phyloP scores from a whole-genome alignment of 2,888 invertebrate species.

The Carpatolechia fugitivella region DNA sequence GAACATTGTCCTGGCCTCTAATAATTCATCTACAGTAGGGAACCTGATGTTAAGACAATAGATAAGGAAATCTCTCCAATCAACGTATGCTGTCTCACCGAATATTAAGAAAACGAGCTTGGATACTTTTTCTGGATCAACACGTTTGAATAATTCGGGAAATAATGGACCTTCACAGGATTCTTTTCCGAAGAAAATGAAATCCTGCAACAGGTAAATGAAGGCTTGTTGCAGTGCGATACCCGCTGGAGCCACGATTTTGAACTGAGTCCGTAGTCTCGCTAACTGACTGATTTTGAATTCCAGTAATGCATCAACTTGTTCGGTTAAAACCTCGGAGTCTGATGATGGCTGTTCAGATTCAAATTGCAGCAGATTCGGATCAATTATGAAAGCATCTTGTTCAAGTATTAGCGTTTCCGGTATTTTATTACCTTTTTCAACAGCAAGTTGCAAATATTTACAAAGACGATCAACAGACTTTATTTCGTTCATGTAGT shows the following conservation, averaged over 20 bases:
- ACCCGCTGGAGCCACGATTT: slow-evolving; percentile 65
- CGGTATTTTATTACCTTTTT: slow-evolving; percentile 65
- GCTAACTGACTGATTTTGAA: slow-evolving; percentile 62
- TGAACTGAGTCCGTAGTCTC: slow-evolving; percentile 53
- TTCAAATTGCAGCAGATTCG: slow-evolving; percentile 60
- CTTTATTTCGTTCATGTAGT: slow-evolving; percentile 64
- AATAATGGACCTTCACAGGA: slow-evolving; percentile 55
- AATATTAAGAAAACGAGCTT: slow-evolving; percentile 69
- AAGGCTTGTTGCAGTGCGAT: slow-evolving; percentile 66
- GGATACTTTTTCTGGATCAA: slow-evolving; percentile 64
- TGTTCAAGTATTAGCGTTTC: slow-evolving; percentile 69
- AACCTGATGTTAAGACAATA: slow-evolving; percentile 77
- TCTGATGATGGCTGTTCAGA: slow-evolving; percentile 31
- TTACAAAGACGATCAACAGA: slow-evolving; percentile 74
- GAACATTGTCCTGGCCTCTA: slow-evolving; percentile 69
- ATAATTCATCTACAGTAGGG: slow-evolving; percentile 76
- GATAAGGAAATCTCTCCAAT: slow-evolving; percentile 84
- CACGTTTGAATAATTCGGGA: slow-evolving; percentile 58
- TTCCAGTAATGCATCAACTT: slow-evolving; percentile 37
- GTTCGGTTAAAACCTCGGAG: slow-evolving; percentile 35
- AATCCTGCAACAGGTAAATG: slow-evolving; percentile 74
- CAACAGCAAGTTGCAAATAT: slow-evolving; percentile 73
- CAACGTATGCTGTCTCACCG: slow-evolving; percentile 76
- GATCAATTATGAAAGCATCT: slow-evolving; percentile 71
- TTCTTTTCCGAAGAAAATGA: slow-evolving; percentile 68